These are phyloP conservation scores for Siniperca knerii DNA, from an alignment of 2,113 vertebrate genomes.

Conservation along the genomic window DNA sequence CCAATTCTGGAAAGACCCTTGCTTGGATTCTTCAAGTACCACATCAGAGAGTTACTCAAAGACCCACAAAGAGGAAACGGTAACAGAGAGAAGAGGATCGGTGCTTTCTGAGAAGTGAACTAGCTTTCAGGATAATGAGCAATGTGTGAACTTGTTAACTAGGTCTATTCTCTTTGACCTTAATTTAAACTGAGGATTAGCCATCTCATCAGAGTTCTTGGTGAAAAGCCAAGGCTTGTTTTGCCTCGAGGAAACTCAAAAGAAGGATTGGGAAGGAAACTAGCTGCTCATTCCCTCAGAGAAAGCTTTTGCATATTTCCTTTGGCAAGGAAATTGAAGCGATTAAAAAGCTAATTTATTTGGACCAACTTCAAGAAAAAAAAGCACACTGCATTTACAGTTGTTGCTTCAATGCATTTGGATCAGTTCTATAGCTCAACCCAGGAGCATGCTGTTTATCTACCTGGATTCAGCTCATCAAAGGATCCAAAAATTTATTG, in stretches of 20 bases:
- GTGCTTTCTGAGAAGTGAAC: conserved; percentile 46
- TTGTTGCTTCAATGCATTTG: conserved; percentile 59
- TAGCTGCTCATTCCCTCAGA: conserved; percentile 62
- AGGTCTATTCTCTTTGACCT: conserved; percentile 66
- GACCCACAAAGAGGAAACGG: conserved; percentile 27
- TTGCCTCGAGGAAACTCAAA: conserved; percentile 65
- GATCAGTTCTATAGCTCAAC: conserved; percentile 42
- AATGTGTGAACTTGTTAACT: conserved; percentile 67
- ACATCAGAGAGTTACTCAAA: conserved; percentile 50
- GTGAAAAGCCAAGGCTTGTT: conserved; percentile 70
- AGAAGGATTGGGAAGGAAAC: conserved; percentile 67
- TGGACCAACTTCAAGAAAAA: conserved; percentile 73
- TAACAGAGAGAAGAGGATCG: conserved; percentile 34
- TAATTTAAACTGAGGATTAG: conserved; percentile 73
- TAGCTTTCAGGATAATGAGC: conserved; percentile 56
- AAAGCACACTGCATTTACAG: conserved; percentile 47
- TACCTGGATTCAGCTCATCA: conserved; percentile 65
- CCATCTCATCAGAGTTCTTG: conserved; percentile 70
- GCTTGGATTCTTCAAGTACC: conserved; percentile 42
- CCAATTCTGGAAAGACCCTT: conserved; percentile 15
- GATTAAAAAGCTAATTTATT: conserved; percentile 77
- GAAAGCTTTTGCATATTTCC: conserved; percentile 67
- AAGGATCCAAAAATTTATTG: conserved; percentile 44
- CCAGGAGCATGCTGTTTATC: conserved; percentile 50
- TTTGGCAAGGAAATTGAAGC: conserved; percentile 69